phyloP scores from a whole-genome alignment of 1,140 invertebrate genomes.

The Cotesia glomerata region DNA sequence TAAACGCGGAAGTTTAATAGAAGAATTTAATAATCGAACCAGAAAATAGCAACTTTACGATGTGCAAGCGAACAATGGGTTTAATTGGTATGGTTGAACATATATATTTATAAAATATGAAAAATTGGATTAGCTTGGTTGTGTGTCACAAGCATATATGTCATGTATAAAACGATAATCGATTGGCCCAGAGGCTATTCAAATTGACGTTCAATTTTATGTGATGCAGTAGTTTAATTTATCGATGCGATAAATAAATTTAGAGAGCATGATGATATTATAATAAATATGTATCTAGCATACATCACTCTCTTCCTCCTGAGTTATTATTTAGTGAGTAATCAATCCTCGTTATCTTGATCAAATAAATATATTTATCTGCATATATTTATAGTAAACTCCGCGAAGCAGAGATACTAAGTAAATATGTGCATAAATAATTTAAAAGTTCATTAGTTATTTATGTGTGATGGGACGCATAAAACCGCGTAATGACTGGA shows the following conservation, averaged over 20 bases:
- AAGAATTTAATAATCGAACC: no score
- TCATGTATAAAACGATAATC: conserved; percentile 8
- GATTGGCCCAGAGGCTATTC: conserved; percentile 4
- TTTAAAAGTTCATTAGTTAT: no score
- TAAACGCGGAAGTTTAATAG: no score
- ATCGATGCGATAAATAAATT: conserved; percentile 3
- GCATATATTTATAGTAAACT: no score
- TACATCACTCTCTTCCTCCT: neutral
- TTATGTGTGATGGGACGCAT: neutral
- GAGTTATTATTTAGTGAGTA: neutral
- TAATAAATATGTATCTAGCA: neutral
- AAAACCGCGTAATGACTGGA: neutral
- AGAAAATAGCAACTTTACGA: neutral
- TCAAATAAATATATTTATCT: no score
- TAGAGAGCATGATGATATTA: neutral
- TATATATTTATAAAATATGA: neutral
- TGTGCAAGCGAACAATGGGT: neutral
- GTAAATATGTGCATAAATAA: no score
- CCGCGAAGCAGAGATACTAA: no score
- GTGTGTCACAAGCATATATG: neutral
- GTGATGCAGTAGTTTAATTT: neutral
- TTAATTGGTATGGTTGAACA: neutral
- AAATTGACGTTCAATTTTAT: neutral
- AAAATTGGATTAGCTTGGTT: conserved; percentile 10
- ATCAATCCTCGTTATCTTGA: neutral